Base-by-base conservation (phyloP, 2,888 invertebrate species). In the Pseudococcus viburni region DNA sequence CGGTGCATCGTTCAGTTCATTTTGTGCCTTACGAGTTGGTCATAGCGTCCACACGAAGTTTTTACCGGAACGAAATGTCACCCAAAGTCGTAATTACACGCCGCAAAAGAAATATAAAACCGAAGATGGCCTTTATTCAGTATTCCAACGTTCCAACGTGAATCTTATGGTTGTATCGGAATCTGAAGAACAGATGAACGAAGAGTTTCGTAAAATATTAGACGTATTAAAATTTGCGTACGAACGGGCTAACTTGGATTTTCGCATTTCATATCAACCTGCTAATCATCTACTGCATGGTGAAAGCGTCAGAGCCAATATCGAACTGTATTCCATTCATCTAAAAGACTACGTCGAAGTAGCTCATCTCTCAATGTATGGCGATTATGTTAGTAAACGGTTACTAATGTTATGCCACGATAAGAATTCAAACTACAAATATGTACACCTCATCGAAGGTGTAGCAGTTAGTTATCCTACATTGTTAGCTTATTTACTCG, bases 381-480 rank as follows among this genome's bases (percentile, higher is more conserved):
- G 94, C 12, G 94, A 95, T 90, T 97, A 94, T 91, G 93, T 97
- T 46, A 95, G 96, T 90, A 96, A 96, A 91, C 93, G 97, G 89
- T 92, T 97, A 80, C 92, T 96, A 90, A 95, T 96, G 89, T 94
- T 93, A 73, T 95, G 94, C 91, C 92, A 93, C 42, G 93, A 90
- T 64, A 89, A 94, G 73, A 92, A 93, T 12, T 94, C 94, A 89
- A 92, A 93, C 68, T 92, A 92, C 55, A 92, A 93, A 80, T 97
- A 95, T 91, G 93, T 95, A 12, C 93, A 94, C 90, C 91, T 96
- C 55, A 92, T 97, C 89, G 94, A 95, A 11, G 96, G 96, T 19
- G 94, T 94, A 33, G 92, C 96, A 73, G 91, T 96, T 19, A 95
- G 95, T 91, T 93, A 96, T n/a, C 95, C 96, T 0, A 94, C 94